Conservation (phyloP, 2,888 invertebrate genomes). For the Acholoe squamosa region DNA sequence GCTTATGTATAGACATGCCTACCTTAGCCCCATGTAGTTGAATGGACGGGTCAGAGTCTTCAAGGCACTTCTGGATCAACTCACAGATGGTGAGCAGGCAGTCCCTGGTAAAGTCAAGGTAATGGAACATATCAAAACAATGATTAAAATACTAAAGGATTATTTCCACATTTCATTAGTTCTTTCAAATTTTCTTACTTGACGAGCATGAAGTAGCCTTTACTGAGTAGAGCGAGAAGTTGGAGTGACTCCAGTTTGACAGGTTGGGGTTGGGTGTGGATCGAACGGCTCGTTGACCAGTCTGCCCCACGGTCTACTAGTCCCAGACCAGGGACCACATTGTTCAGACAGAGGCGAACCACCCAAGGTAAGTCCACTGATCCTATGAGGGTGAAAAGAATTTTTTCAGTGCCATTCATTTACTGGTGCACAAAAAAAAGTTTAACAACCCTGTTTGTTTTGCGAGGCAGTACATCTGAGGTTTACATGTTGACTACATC, state of each 20-base stretch:
- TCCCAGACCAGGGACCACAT: conserved; percentile 75
- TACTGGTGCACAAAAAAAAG: too few species aligned
- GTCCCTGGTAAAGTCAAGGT: conserved; percentile 83
- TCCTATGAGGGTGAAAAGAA: not conserved
- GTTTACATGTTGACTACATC: too few species aligned
- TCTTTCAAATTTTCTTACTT: conserved; percentile 73
- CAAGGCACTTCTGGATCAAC: conserved; percentile 86
- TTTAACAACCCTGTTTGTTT: too few species aligned
- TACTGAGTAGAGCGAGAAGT: conserved; percentile 83
- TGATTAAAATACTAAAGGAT: not conserved
- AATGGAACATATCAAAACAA: not conserved
- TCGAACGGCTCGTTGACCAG: not conserved
- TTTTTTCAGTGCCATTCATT: too few species aligned
- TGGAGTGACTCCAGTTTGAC: conserved; percentile 91
- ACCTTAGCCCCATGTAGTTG: conserved; percentile 88
- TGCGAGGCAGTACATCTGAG: too few species aligned
- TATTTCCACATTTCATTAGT: not conserved
- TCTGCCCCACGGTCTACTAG: conserved; percentile 32
- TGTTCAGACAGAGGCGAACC: conserved; percentile 80
- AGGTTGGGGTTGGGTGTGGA: conserved; percentile 85
- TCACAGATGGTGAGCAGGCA: conserved; percentile 86
- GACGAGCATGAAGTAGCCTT: conserved; percentile 83
- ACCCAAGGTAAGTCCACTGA: conserved; percentile 75
- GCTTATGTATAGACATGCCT: too few species aligned
- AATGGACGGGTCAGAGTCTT: conserved; percentile 88